Conservation (phyloP, 1,140 invertebrate genomes). For the Plectrocnemia conspersa region DNA sequence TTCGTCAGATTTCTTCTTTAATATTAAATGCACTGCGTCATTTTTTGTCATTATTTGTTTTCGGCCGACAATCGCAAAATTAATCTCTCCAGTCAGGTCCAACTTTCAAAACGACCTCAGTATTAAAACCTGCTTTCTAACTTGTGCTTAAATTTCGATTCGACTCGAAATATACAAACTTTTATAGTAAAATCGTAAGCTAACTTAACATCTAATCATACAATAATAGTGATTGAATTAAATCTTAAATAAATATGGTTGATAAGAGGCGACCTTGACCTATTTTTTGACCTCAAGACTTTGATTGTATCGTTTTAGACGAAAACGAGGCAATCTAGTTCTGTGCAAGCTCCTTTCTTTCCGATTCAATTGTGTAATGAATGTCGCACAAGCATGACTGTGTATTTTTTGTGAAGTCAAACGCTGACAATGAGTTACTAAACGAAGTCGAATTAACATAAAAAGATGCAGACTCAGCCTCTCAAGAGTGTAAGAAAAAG, state of each 20-base stretch:
- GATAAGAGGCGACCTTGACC: constrained; percentile 7
- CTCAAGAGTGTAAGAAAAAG: no score
- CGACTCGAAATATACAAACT: not conserved
- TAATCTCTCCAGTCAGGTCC: constrained; percentile 6
- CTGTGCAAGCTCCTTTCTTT: no score
- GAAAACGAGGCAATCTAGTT: not conserved
- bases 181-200: no score
- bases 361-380: not conserved
- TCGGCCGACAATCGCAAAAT: not conserved
- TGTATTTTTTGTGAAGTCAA: no score
- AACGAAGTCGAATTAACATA: no score
- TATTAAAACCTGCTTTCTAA: constrained; percentile 4
- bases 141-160: not conserved
- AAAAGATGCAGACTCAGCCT: no score
- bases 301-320: not conserved
- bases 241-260: not conserved
- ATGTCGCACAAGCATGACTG: not conserved
- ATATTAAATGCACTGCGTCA: no score
- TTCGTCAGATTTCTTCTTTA: no score
- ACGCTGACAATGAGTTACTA: no score
- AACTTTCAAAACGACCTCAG: constrained; percentile 2
- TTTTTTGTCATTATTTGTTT: constrained; percentile 1
- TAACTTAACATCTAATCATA: no score
- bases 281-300: not conserved
- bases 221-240: no score